Percentiles rank a stretch among this genome's conserved stretches.
phyloP scores from a whole-genome alignment of 2,113 vertebrate species.

The Erinaceus europaeus region DNA sequence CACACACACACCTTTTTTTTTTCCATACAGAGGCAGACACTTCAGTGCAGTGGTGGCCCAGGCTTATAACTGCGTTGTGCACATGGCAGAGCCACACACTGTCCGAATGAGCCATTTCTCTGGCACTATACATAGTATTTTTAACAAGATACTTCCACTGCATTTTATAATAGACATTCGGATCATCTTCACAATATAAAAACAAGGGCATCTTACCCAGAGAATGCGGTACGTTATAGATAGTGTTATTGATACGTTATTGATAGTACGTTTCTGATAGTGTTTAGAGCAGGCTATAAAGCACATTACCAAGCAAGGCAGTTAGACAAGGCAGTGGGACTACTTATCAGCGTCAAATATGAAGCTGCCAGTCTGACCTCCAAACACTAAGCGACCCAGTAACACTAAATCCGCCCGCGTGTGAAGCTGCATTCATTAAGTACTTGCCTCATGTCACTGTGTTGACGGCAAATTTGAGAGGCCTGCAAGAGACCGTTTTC shows the following conservation, averaged over 20 bases:
- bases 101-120: too few relatives aligned
- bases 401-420: conserved; percentile 24
- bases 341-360: conserved; percentile 27
- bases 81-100: too few relatives aligned
- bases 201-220: background rate
- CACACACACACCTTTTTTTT: too few relatives aligned
- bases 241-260: too few relatives aligned
- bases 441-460: background rate
- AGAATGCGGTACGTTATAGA: conserved; percentile 9
- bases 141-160: conserved; percentile 41
- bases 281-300: background rate
- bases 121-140: background rate
- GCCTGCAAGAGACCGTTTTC: conserved; percentile 10
- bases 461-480: conserved; percentile 35
- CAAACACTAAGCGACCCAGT: conserved; percentile 18
- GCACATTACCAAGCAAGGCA: background rate
- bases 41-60: too few relatives aligned
- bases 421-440: conserved; percentile 10
- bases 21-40: too few relatives aligned
- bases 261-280: too few relatives aligned
- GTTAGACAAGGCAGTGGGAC: background rate
- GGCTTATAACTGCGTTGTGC: too few relatives aligned
- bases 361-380: conserved; percentile 33
- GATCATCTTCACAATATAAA: conserved; percentile 44
- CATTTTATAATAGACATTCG: background rate